Evolutionary conservation across 2,888 invertebrate species (phyloP).

Genomic region (Lithophane ornitopus): DNA sequence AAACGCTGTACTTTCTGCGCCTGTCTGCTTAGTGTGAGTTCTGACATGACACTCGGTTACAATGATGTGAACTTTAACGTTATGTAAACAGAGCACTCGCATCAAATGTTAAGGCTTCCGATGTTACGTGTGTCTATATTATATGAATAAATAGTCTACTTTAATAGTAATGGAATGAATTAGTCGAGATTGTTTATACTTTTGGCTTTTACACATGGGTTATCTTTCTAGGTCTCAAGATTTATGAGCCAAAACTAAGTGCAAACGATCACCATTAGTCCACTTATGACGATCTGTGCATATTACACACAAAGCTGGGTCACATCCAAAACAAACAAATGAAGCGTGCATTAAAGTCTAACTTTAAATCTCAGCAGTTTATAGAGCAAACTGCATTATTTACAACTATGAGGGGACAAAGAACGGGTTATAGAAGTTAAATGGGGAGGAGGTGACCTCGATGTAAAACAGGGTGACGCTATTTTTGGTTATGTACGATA

Average conservation of each 20-base stretch:
- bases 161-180: background rate
- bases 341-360: background rate
- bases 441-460: background rate
- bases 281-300: constrained; percentile 6
- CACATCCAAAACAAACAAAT: constrained; percentile 27
- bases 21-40: background rate
- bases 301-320: constrained; percentile 21
- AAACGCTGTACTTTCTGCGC: background rate
- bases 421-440: background rate
- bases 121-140: background rate
- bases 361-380: background rate
- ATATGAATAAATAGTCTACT: background rate
- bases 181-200: background rate
- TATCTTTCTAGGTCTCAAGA: background rate
- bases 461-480: background rate
- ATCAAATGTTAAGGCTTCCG: constrained; percentile 16
- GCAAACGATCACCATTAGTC: background rate
- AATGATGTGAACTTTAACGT: constrained; percentile 26
- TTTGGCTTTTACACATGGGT: too few species aligned
- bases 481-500: background rate
- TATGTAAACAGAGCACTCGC: constrained; percentile 25
- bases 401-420: background rate
- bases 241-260: background rate
- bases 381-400: constrained; percentile 1
- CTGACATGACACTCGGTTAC: background rate